Conservation (phyloP, 2,797 vertebrate genomes). For the Coreius guichenoti region DNA sequence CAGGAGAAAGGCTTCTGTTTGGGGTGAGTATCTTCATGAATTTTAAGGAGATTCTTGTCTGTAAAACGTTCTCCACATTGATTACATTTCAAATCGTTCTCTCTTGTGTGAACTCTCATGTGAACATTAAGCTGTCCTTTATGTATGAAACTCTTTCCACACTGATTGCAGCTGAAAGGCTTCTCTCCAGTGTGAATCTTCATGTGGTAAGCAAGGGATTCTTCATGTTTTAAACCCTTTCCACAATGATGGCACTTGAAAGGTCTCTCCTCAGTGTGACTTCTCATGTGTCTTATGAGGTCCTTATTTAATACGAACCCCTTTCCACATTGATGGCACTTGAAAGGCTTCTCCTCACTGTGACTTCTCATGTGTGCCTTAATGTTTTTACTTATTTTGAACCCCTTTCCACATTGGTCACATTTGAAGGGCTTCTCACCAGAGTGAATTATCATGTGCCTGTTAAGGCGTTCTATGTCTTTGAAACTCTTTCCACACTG, state of each 20-base stretch:
- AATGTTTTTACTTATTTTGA: not conserved
- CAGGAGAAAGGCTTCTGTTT: not conserved
- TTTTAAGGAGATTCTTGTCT: not conserved
- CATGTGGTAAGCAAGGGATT: not conserved
- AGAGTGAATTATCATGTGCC: not conserved
- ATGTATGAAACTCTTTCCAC: not conserved
- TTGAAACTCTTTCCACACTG: not conserved
- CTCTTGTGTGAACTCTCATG: constrained; percentile 1
- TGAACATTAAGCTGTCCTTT: constrained; percentile 16
- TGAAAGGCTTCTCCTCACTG: not conserved
- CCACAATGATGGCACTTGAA: constrained; percentile 6
- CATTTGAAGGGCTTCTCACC: not conserved
- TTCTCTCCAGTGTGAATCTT: constrained; percentile 12
- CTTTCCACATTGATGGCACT: not conserved
- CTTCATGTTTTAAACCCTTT: not conserved
- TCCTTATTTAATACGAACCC: not conserved
- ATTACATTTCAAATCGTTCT: not conserved
- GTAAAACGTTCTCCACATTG: not conserved
- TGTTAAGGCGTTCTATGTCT: not conserved
- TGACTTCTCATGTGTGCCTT: not conserved
- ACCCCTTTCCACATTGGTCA: not conserved
- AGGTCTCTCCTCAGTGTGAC: constrained; percentile 5
- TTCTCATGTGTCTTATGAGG: not conserved
- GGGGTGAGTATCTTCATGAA: not conserved
- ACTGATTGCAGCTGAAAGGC: not conserved